These are phyloP conservation scores for Pachyramphus minor DNA, from an alignment of 2,113 vertebrate species.

Conservation along the genomic window DNA sequence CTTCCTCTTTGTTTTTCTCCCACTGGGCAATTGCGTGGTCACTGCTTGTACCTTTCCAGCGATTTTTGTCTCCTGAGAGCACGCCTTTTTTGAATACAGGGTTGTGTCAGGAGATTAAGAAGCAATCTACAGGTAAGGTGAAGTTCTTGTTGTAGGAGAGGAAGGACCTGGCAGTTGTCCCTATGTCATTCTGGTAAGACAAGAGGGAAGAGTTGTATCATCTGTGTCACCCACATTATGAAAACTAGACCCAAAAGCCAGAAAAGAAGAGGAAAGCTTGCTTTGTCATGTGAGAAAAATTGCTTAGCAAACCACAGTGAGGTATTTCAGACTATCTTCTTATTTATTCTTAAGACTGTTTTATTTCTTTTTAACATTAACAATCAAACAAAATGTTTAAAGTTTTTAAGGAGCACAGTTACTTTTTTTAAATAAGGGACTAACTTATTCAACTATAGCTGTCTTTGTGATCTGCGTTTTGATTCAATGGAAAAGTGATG, in stretches of 20 bases:
- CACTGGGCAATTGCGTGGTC: background rate
- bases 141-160: background rate
- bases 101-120: background rate
- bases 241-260: background rate
- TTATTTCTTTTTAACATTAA: background rate
- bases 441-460: background rate
- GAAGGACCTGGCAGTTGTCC: background rate
- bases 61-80: background rate
- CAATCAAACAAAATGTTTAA: background rate
- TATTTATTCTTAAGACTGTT: background rate
- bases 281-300: background rate
- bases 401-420: background rate
- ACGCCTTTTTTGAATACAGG: background rate
- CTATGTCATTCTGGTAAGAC: background rate
- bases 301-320: background rate
- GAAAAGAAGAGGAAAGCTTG: background rate
- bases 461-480: constrained; percentile 19
- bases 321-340: background rate
- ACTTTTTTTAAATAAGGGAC: constrained; percentile 16
- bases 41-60: background rate
- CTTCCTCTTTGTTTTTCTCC: background rate
- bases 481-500: constrained; percentile 56
- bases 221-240: background rate
- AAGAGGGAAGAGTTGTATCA: background rate
- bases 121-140: background rate